Evolutionary conservation across 2,113 vertebrate genomes (phyloP), one percentile per base, ranked within the genome.

Genomic region (Colaptes auratus): DNA sequence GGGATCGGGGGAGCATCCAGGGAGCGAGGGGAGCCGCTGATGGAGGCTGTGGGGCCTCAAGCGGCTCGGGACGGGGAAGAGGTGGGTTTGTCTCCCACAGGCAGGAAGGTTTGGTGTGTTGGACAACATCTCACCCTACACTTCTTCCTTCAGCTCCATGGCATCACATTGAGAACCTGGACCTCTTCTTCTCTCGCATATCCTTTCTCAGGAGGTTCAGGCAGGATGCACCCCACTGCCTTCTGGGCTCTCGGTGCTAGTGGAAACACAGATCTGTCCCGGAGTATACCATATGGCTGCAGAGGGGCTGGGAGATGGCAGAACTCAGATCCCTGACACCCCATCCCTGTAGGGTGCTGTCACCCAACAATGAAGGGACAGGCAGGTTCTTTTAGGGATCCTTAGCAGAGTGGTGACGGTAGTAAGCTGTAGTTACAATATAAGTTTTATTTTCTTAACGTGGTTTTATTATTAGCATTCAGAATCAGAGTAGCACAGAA

Each of bases 121-220:
- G 5, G 20, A 33, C 55, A 1, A n/a, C 2, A 8, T 36, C 60
- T 93, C 67, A 95, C 55, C 13, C 36, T 27, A 8, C 24, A 17
- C 31, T 18, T 80, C 44, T 95, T 94, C 36, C 58, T 72, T 48
- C 97, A 99, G 99, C 99, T 87, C 99, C 98, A 1, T 99, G 99
- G 99, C 99, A 99, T 94, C 99, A 99, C 95, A 99, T 99, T 52
- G 99, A 99, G 97, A 99, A 99, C 96, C 97, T 99, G 95, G 99
- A 99, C 92, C 98, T 99, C 76, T 99, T 99, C 96, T 99, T 99
- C 97, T 99, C 99, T 97, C 98, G 99, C 97, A 99, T 99, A 99
- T 99, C 99, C 99, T 99, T 99, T 97, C 1, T 2, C 33, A 5
- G n/a, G 31, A 35, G 53, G 44, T 11, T 72, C 65, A 5, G 27